Evolutionary conservation across 2,113 vertebrate genomes (phyloP).

Genomic region (Platichthys stellatus): DNA sequence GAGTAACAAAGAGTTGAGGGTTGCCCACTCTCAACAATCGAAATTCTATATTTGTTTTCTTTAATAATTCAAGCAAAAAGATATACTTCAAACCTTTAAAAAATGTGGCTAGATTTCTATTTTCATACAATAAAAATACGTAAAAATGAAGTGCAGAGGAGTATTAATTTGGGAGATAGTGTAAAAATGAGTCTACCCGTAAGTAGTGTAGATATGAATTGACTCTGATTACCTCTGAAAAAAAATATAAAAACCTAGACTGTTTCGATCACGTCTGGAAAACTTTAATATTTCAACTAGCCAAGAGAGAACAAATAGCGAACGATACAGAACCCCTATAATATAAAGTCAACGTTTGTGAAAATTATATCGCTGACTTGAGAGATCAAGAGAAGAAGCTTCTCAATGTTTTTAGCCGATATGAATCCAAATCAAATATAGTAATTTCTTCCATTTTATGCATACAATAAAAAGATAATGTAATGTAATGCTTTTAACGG

Average conservation of each 20-base stretch:
- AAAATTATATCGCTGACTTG: not conserved
- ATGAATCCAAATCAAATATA: not conserved
- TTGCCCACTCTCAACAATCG: no score
- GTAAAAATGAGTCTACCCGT: not conserved
- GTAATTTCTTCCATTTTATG: not conserved
- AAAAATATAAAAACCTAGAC: no score
- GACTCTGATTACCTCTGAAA: not conserved
- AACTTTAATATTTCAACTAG: slow-evolving; percentile 42
- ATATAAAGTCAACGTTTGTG: not conserved
- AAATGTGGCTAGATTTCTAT: no score
- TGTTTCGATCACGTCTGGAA: slow-evolving; percentile 4
- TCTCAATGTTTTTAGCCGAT: not conserved
- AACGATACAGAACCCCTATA: slow-evolving; percentile 1
- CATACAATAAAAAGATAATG: not conserved
- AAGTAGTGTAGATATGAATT: not conserved
- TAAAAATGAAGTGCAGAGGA: no score
- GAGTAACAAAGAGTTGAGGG: no score
- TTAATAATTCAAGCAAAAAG: no score
- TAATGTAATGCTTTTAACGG: not conserved
- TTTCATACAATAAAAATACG: no score
- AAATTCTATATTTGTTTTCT: no score
- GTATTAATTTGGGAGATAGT: no score
- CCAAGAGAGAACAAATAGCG: not conserved
- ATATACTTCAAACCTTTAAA: no score
- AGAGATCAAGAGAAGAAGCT: not conserved